phyloP scores from a whole-genome alignment of 53 echinoderm and acorn worm species.

The Holothuria leucospilota region DNA sequence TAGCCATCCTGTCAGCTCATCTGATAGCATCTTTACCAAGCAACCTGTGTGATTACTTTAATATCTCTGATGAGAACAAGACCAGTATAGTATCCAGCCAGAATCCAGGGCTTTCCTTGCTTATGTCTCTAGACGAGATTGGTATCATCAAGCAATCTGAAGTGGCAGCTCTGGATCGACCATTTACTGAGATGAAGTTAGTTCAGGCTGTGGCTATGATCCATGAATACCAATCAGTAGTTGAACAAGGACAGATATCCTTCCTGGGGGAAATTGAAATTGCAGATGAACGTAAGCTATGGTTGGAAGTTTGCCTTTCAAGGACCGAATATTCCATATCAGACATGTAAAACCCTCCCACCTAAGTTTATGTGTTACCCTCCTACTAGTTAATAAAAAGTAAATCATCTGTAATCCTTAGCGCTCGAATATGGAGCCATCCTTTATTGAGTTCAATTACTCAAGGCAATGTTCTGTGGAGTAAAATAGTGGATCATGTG shows the following conservation, averaged over 20 bases:
- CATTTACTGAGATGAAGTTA: not conserved
- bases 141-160: not conserved
- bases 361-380: too few species aligned
- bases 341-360: too few species aligned
- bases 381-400: too few species aligned
- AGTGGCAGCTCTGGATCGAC: not conserved
- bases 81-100: not conserved
- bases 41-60: not conserved
- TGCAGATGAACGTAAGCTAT: not conserved
- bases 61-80: not conserved
- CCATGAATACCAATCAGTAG: constrained; percentile 12
- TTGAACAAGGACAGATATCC: not conserved
- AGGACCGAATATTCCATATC: too few species aligned
- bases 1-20: not conserved
- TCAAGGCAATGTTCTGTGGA: too few species aligned
- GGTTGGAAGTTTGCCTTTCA: too few species aligned
- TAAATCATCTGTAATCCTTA: too few species aligned
- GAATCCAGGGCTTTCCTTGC: constrained; percentile 21
- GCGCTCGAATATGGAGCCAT: too few species aligned
- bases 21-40: not conserved
- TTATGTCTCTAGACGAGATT: not conserved
- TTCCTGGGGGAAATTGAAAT: not conserved
- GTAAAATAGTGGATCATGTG: too few species aligned
- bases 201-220: constrained; percentile 6
- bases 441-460: too few species aligned